A percentile compares a stretch with the other conserved stretches of the same genome.
Conservation (phyloP, 2,113 vertebrate species). For the Aegypius monachus region DNA sequence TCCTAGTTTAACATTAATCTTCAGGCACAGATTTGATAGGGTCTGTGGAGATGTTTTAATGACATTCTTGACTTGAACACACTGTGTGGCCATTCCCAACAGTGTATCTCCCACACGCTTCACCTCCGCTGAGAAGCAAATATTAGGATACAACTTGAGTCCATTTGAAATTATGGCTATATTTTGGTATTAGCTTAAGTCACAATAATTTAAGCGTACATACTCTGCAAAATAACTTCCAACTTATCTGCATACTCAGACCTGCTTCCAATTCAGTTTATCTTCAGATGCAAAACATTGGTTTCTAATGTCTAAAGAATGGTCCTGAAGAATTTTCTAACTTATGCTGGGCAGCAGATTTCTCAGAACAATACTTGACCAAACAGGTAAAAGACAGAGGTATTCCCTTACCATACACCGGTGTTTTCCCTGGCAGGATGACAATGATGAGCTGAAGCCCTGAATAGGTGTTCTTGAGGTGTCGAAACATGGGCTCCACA, state of each 20-base stretch:
- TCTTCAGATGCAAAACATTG: not conserved
- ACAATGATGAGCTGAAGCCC: conserved; percentile 98
- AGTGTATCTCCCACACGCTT: conserved; percentile 97
- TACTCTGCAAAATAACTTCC: not conserved
- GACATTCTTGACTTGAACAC: conserved; percentile 98
- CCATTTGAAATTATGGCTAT: not conserved
- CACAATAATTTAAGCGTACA: not conserved
- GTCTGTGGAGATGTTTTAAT: conserved; percentile 99
- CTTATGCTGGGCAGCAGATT: not conserved
- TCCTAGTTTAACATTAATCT: conserved; percentile 98
- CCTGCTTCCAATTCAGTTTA: not conserved
- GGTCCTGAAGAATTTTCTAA: not conserved
- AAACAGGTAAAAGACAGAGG: not conserved
- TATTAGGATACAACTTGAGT: not conserved
- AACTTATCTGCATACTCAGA: not conserved
- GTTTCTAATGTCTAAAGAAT: not conserved
- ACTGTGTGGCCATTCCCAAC: conserved; percentile 97
- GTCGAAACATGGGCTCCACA: conserved; percentile 98
- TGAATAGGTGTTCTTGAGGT: conserved; percentile 98
- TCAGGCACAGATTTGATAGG: conserved; percentile 98
- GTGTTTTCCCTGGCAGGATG: conserved; percentile 95
- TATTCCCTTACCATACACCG: conserved; percentile 85
- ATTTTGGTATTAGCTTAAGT: not conserved
- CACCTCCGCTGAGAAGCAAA: conserved; percentile 85
- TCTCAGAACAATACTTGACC: fast-evolving